These are phyloP conservation scores for Liopterus haemorrhoidalis DNA, from an alignment of 2,888 invertebrate species.

Conservation along the genomic window DNA sequence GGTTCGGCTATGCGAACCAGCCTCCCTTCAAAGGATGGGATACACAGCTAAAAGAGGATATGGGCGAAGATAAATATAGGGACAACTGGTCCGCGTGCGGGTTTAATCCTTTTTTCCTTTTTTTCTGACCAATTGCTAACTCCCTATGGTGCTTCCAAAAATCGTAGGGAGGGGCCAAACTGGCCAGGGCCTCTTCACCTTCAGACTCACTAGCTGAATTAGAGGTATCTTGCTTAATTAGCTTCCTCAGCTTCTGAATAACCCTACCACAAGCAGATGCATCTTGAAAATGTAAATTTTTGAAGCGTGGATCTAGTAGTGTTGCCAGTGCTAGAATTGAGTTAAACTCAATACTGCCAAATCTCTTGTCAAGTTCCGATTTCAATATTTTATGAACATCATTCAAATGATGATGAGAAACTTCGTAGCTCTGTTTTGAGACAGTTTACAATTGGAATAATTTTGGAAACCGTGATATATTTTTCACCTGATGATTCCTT, in stretches of 20 bases:
- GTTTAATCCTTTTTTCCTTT: constrained; percentile 14
- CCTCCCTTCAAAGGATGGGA: too few species aligned
- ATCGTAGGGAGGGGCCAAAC: constrained; percentile 28
- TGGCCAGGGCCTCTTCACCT: constrained; percentile 33
- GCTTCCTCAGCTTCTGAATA: constrained; percentile 19
- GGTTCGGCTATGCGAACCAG: too few species aligned
- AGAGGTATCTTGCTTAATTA: constrained; percentile 8
- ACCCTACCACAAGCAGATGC: too few species aligned
- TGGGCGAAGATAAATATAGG: constrained; percentile 20
- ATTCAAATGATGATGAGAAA: constrained; percentile 25
- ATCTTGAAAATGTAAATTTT: constrained; percentile 18
- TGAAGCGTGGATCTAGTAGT: constrained; percentile 18
- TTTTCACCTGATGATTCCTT: constrained; percentile 18
- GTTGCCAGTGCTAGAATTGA: constrained; percentile 10
- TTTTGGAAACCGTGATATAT: constrained; percentile 16
- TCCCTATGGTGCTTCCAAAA: constrained; percentile 26
- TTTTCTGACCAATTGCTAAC: constrained; percentile 25
- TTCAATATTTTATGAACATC: constrained; percentile 1
- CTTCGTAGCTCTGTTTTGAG: constrained; percentile 31
- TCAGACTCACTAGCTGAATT: constrained; percentile 28
- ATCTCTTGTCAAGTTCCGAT: constrained; percentile 24
- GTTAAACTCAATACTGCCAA: constrained; percentile 12
- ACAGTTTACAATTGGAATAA: constrained; percentile 32
- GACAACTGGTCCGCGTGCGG: constrained; percentile 20
- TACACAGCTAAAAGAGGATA: constrained; percentile 18